Percentiles rank a stretch among this genome's conserved stretches.
Evolutionary conservation across 2,113 vertebrate genomes (phyloP).

Genomic region (Menura novaehollandiae): DNA sequence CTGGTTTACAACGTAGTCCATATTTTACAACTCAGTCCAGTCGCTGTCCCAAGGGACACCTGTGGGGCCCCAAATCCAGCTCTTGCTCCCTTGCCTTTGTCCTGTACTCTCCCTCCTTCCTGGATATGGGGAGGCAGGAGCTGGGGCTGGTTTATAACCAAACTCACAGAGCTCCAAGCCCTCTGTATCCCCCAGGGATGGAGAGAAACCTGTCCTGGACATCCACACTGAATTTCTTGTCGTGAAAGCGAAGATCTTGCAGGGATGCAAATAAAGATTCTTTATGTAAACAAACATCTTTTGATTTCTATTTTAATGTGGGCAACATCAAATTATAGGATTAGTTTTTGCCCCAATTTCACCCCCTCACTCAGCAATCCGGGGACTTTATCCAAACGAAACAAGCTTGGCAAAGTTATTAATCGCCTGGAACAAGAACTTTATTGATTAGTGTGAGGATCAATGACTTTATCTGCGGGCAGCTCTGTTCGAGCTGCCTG

Average conservation of each 20-base stretch:
- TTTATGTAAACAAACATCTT: background rate
- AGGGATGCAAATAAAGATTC: background rate
- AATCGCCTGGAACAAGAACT: constrained; percentile 3
- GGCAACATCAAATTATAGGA: background rate
- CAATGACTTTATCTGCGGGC: background rate
- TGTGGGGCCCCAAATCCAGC: background rate
- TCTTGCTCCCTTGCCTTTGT: background rate
- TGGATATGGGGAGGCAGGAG: background rate
- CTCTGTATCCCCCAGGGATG: background rate
- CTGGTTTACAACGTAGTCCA: background rate
- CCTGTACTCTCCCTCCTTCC: background rate
- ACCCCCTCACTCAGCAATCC: background rate
- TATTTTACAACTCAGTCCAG: background rate
- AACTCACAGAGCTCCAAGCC: fast-evolving
- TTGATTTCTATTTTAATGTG: background rate
- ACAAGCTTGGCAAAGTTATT: constrained; percentile 1
- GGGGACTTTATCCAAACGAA: background rate
- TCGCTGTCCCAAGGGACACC: background rate
- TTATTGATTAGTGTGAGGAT: constrained; percentile 9
- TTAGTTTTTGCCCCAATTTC: background rate
- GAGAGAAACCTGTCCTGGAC: fast-evolving
- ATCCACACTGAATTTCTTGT: background rate
- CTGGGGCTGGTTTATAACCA: background rate
- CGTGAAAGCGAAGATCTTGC: background rate
- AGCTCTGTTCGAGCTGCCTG: background rate